Conservation (phyloP, 2,888 invertebrate species). For the Pristionchus mayeri region DNA sequence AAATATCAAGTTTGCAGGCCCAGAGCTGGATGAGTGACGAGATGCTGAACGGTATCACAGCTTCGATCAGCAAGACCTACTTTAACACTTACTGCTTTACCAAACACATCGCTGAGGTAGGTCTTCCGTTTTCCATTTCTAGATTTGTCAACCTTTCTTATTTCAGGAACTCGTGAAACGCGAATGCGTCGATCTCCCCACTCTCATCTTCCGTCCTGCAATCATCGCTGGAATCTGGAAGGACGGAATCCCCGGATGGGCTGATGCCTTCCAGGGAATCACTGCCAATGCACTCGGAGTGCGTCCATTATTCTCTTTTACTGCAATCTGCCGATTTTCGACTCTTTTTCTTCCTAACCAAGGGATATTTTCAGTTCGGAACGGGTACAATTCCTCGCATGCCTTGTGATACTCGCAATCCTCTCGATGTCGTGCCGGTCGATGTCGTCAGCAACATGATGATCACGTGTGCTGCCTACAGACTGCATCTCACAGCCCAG, state of each 20-base stretch:
- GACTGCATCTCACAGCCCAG: constrained; percentile 39
- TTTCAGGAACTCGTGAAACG: constrained; percentile 80
- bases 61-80: constrained; percentile 81
- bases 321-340: no score
- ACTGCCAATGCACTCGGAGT: constrained; percentile 78
- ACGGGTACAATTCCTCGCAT: constrained; percentile 37
- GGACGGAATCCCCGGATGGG: constrained; percentile 86
- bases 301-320: neutral
- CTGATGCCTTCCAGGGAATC: constrained; percentile 94
- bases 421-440: constrained; percentile 92
- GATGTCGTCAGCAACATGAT: constrained; percentile 91
- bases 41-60: constrained; percentile 78
- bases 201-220: constrained; percentile 87
- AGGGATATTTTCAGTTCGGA: constrained; percentile 26
- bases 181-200: constrained; percentile 85
- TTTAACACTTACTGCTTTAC: constrained; percentile 94
- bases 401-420: constrained; percentile 82
- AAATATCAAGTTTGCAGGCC: constrained; percentile 50
- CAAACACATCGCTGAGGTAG: constrained; percentile 88
- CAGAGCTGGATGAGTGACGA: constrained; percentile 80
- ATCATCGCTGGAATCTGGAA: constrained; percentile 87
- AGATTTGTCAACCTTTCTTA: neutral
- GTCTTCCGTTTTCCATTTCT: neutral
- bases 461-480: constrained; percentile 89
- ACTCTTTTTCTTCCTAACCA: no score